A percentile compares a stretch with the other conserved stretches of the same genome.
Conservation (phyloP, 1,140 invertebrate species). For the Probaryconus sp. region DNA sequence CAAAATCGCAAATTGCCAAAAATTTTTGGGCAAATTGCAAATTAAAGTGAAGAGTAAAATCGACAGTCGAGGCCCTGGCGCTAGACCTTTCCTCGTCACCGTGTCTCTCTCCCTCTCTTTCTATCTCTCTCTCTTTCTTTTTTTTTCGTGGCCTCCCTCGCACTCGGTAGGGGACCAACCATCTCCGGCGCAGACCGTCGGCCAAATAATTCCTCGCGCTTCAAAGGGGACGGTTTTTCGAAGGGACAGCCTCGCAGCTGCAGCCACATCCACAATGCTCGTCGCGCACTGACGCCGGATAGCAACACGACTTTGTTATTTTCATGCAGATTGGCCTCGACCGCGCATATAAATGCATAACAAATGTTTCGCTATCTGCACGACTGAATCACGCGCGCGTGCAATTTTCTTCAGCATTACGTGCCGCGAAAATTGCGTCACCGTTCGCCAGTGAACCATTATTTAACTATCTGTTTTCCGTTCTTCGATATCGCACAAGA, state of each 20-base stretch:
- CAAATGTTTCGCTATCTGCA: constrained; percentile 13
- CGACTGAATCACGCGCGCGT: too few species aligned
- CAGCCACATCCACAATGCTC: constrained; percentile 1
- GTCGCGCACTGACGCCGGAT: neutral
- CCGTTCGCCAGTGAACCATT: too few species aligned
- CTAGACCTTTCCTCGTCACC: too few species aligned
- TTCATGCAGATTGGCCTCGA: constrained; percentile 18
- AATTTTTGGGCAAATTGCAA: too few species aligned
- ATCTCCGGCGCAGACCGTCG: neutral
- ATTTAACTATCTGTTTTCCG: too few species aligned
- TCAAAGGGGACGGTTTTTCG: constrained; percentile 20
- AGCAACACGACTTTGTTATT: constrained; percentile 22
- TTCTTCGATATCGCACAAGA: too few species aligned
- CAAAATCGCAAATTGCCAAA: too few species aligned
- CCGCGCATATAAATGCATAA: constrained; percentile 3
- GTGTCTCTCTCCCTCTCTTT: neutral
- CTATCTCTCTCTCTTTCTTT: neutral
- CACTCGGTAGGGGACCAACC: neutral
- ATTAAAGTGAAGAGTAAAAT: too few species aligned
- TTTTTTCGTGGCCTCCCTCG: too few species aligned
- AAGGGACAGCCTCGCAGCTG: constrained; percentile 14
- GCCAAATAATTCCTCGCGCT: constrained; percentile 16
- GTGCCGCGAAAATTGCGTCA: too few species aligned
- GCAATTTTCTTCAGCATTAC: too few species aligned
- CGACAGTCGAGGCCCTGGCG: too few species aligned